Percentiles rank a stretch among this genome's conserved stretches.
Conservation (phyloP, 2,888 invertebrate genomes). For the Lumbricus terrestris region DNA sequence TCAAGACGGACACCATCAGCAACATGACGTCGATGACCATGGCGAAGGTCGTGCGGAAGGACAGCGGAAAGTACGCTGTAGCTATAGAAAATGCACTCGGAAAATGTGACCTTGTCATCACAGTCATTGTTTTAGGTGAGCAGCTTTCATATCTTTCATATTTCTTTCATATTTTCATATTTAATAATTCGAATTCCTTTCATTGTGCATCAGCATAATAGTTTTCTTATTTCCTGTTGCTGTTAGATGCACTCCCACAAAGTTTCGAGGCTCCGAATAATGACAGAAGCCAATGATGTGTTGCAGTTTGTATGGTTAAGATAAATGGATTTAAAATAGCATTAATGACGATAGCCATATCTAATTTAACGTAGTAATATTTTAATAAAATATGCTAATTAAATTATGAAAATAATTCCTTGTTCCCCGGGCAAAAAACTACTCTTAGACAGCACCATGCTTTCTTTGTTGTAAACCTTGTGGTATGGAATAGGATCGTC, state of each 20-base stretch:
- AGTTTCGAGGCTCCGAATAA: too few species aligned
- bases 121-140: slow-evolving; percentile 61
- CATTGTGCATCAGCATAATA: neutral
- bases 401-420: too few species aligned
- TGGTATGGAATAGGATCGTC: too few species aligned
- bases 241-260: neutral
- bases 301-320: neutral
- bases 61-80: slow-evolving; percentile 40
- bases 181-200: neutral
- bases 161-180: too few species aligned
- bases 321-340: neutral
- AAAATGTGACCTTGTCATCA: slow-evolving; percentile 35
- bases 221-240: neutral
- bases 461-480: too few species aligned
- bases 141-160: neutral
- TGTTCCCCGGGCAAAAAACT: too few species aligned
- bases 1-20: slow-evolving; percentile 38
- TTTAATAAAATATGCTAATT: neutral
- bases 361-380: neutral
- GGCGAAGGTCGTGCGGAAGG: slow-evolving; percentile 34
- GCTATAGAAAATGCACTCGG: slow-evolving; percentile 40
- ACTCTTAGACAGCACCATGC: too few species aligned
- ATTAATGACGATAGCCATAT: neutral
- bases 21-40: slow-evolving; percentile 41
- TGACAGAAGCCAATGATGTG: too few species aligned